These are phyloP conservation scores for Aphaenogaster rudis DNA, from an alignment of 1,140 invertebrate genomes.

Conservation along the genomic window DNA sequence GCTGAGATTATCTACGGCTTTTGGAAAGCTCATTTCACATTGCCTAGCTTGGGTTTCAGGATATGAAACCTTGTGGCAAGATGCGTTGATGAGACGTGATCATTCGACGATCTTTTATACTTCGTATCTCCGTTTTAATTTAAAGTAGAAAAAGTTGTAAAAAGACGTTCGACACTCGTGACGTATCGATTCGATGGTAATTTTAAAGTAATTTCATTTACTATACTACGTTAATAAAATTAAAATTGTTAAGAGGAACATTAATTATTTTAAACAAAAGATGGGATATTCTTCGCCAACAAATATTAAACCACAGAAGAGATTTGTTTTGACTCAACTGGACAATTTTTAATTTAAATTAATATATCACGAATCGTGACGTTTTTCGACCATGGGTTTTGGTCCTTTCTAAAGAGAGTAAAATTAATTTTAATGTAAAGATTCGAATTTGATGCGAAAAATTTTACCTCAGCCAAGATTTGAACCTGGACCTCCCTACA, in stretches of 20 bases:
- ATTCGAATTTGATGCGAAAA: no score
- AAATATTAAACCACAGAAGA: no score
- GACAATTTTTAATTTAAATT: no score
- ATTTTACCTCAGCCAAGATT: no score
- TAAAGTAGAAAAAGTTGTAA: not conserved
- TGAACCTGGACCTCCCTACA: no score
- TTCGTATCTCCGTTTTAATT: not conserved
- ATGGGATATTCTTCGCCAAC: no score
- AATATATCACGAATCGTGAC: no score
- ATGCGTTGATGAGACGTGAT: conserved; percentile 35
- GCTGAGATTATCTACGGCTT: conserved; percentile 41
- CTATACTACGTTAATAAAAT: not conserved
- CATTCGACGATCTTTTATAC: conserved; percentile 3
- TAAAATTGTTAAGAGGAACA: not conserved
- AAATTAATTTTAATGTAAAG: no score
- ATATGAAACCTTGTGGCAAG: conserved; percentile 39
- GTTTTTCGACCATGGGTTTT: no score
- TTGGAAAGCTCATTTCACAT: conserved; percentile 35
- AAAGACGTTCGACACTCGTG: not conserved
- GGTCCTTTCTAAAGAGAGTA: no score
- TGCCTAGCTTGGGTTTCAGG: not conserved
- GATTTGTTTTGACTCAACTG: no score
- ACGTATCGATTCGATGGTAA: not conserved
- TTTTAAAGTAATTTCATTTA: not conserved
- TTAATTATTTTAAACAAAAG: not conserved